Base-by-base conservation (phyloP, 2,113 vertebrate species). In the Urocynchramus pylzowi region DNA sequence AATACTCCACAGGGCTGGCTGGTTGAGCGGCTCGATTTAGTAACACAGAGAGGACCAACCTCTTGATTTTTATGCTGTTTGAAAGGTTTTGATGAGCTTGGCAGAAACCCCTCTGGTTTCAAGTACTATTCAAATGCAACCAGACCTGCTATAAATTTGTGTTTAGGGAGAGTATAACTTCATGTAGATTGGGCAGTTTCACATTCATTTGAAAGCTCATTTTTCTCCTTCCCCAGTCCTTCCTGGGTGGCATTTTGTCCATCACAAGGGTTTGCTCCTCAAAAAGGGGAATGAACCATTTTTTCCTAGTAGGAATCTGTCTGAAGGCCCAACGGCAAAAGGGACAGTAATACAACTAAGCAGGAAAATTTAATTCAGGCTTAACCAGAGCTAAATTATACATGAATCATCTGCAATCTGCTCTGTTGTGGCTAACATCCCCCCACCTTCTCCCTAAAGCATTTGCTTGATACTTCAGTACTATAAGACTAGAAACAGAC, bases 391-490 rank as follows among this genome's bases (percentile, higher is more conserved):
- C 61, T 94, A 39, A 81, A 81, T 87, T 41, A 64, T 10, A 64
- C 9, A 61, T 80, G 77, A 96, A 90, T 93, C 93, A 95, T 74
- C 90, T 84, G 39, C 75, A 93, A 17, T 44, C 70, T 80, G 75
- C 85, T 93, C 59, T 83, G 84, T 74, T 96, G 92, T 87, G 90
- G 89, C 94, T 96, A 89, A 96, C 75, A 74, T 65, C 21, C 50
- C 92, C 70, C 75, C 23, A 50, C 78, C 47, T 76, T 87, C 82
- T 83, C 81, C n/a, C 37, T 44, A 53, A 82, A 89, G 59, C 47
- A 41, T 69, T 88, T 83, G 63, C 65, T 86, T 44, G 53, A 61
- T 70, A 41, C 54, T 67, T 60, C 50, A 84, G 45, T 35, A 41
- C 63, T 74, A 0, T 14, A 76, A 50, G 33, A 71, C 31, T 8